phyloP scores from a whole-genome alignment of 2,888 invertebrate species.

The Himalopsyche tibetana region DNA sequence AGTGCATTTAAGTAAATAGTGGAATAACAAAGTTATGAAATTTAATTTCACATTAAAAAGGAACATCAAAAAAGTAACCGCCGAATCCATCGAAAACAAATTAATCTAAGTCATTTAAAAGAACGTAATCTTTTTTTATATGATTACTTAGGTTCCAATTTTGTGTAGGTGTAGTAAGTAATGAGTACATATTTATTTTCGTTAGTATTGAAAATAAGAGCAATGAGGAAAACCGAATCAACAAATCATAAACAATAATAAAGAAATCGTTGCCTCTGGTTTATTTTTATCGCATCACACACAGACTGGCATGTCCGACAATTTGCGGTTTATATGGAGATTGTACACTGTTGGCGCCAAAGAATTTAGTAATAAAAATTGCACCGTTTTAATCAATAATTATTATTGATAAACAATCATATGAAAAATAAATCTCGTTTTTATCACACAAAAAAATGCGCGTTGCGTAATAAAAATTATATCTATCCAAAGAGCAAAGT shows the following conservation, averaged over 20 bases:
- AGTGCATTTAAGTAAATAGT: too few relatives aligned
- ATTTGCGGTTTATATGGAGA: constrained; percentile 12
- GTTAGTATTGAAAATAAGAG: neutral
- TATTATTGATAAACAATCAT: neutral
- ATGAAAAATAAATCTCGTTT: neutral
- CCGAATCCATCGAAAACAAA: neutral
- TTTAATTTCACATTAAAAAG: neutral
- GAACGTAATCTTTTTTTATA: too few relatives aligned
- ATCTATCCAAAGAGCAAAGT: too few relatives aligned
- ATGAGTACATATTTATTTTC: too few relatives aligned
- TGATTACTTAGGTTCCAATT: too few relatives aligned
- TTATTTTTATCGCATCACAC: constrained; percentile 2
- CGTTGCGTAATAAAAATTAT: too few relatives aligned
- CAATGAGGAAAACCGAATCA: neutral
- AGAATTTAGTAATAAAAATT: neutral
- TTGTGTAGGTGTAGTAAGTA: too few relatives aligned
- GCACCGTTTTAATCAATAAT: neutral
- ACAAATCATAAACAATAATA: constrained; percentile 29
- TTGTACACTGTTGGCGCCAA: constrained; percentile 23
- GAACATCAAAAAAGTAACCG: neutral
- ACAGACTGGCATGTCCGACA: constrained; percentile 18
- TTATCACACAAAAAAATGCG: too few relatives aligned
- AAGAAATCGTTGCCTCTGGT: constrained; percentile 12
- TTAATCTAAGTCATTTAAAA: too few relatives aligned
- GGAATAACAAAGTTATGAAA: too few relatives aligned